phyloP scores from a whole-genome alignment of 2,888 invertebrate genomes.

The Mythimna impura region DNA sequence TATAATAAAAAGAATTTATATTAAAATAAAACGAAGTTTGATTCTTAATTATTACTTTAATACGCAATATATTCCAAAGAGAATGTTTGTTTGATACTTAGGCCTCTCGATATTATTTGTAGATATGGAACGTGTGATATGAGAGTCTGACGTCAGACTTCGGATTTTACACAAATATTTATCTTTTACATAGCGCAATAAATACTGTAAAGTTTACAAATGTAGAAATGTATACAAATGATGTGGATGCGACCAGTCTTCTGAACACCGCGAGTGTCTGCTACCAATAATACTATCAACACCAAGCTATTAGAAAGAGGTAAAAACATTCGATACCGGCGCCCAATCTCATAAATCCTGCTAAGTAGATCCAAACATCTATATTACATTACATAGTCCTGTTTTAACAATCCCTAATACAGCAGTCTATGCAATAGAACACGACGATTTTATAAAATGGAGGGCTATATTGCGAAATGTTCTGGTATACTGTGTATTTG shows the following conservation, averaged over 20 bases:
- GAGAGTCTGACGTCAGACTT: slow-evolving; percentile 54
- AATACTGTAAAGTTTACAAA: slow-evolving; percentile 52
- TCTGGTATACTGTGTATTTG: slow-evolving; percentile 21
- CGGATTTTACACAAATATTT: slow-evolving; percentile 44
- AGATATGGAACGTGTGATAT: slow-evolving; percentile 66
- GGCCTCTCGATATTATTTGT: slow-evolving; percentile 62
- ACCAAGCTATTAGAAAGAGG: slow-evolving; percentile 22
- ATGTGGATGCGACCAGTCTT: slow-evolving; percentile 50
- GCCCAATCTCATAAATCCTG: slow-evolving; percentile 16
- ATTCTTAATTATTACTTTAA: slow-evolving; percentile 58
- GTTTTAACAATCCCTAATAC: slow-evolving; percentile 7
- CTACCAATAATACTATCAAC: slow-evolving; percentile 7
- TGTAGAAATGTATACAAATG: slow-evolving; percentile 59
- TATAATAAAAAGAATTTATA: slow-evolving; percentile 65
- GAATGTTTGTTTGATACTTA: slow-evolving; percentile 58
- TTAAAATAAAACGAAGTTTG: slow-evolving; percentile 61
- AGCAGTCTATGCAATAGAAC: slow-evolving; percentile 25
- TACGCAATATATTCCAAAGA: slow-evolving; percentile 56
- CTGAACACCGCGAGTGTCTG: slow-evolving; percentile 10
- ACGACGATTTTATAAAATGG: slow-evolving; percentile 48
- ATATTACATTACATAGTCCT: slow-evolving; percentile 17
- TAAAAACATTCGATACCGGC: slow-evolving; percentile 20
- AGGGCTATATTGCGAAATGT: slow-evolving; percentile 36
- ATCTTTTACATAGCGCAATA: slow-evolving; percentile 48
- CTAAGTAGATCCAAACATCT: slow-evolving; percentile 21